Percentiles rank a stretch among this genome's conserved stretches.
phyloP scores from a whole-genome alignment of 2,888 invertebrate genomes.

The Eristalis pertinax region DNA sequence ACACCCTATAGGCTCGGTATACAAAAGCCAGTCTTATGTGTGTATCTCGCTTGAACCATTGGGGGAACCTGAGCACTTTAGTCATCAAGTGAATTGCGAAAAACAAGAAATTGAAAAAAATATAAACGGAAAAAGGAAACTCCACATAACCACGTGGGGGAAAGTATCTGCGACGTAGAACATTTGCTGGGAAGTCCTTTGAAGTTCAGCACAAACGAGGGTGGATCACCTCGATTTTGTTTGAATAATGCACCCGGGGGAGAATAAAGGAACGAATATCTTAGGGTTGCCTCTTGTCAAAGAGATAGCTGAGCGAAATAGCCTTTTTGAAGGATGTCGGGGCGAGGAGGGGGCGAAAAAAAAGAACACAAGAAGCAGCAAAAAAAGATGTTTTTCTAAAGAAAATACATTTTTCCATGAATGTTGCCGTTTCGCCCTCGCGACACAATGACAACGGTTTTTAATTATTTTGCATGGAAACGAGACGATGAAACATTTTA shows the following conservation, averaged over 20 bases:
- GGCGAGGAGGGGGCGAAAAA: neutral
- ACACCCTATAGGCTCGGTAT: neutral
- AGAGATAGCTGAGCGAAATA: neutral
- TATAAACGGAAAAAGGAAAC: neutral
- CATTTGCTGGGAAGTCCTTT: neutral
- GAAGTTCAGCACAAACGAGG: neutral
- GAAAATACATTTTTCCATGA: constrained; percentile 35
- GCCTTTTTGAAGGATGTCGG: neutral
- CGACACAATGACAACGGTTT: constrained; percentile 41
- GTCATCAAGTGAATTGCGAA: neutral
- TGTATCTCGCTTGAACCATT: neutral
- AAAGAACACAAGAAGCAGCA: neutral
- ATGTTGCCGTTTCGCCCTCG: constrained; percentile 20
- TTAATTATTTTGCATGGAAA: constrained; percentile 50
- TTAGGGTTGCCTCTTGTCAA: neutral
- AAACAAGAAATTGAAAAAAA: neutral
- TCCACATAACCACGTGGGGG: neutral
- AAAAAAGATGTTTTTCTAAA: neutral
- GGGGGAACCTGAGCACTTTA: neutral
- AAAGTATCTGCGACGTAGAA: neutral
- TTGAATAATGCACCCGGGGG: neutral
- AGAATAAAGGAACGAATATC: neutral
- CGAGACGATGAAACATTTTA: constrained; percentile 11
- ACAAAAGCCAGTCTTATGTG: neutral
- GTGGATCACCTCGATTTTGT: neutral